These are phyloP conservation scores for Nomada flava DNA, from an alignment of 2,888 invertebrate species.

Conservation along the genomic window DNA sequence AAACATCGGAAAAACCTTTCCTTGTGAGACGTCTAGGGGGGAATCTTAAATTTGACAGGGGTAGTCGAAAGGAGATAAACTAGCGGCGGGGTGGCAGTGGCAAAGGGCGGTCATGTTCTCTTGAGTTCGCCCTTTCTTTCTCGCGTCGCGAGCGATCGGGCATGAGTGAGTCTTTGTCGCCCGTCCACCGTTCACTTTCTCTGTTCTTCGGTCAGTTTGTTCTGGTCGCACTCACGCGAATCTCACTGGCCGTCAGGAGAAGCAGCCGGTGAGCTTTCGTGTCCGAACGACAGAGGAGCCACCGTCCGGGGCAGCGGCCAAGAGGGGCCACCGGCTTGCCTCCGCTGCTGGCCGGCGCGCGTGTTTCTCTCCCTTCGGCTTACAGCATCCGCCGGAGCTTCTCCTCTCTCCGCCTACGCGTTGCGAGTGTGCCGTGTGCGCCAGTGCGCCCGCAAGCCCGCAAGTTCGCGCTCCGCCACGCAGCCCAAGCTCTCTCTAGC, in stretches of 20 bases:
- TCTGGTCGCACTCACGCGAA: constrained; percentile 42
- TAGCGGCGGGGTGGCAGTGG: constrained; percentile 18
- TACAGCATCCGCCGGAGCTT: constrained; percentile 83
- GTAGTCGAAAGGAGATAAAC: constrained; percentile 8
- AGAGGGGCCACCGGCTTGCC: constrained; percentile 77
- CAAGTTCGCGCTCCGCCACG: constrained; percentile 82
- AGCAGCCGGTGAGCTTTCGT: constrained; percentile 74
- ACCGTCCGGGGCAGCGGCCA: constrained; percentile 79
- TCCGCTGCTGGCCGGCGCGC: constrained; percentile 69
- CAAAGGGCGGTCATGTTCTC: constrained; percentile 59
- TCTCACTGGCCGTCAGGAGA: constrained; percentile 42
- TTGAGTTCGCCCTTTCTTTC: constrained; percentile 29
- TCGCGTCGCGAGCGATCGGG: constrained; percentile 32
- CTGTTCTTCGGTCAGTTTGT: constrained; percentile 12
- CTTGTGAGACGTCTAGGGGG: constrained; percentile 38
- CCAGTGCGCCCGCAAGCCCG: constrained; percentile 84
- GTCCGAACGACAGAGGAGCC: constrained; percentile 79
- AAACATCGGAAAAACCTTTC: background rate
- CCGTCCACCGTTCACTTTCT: constrained; percentile 19
- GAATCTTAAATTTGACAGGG: constrained; percentile 60
- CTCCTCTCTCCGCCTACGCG: constrained; percentile 82
- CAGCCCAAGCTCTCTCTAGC: constrained; percentile 75
- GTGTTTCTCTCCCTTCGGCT: constrained; percentile 77
- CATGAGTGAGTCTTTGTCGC: constrained; percentile 46
- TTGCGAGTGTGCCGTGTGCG: constrained; percentile 81